These are phyloP conservation scores for Coryphaenoides rupestris DNA, from an alignment of 2,113 vertebrate genomes.

Conservation along the genomic window DNA sequence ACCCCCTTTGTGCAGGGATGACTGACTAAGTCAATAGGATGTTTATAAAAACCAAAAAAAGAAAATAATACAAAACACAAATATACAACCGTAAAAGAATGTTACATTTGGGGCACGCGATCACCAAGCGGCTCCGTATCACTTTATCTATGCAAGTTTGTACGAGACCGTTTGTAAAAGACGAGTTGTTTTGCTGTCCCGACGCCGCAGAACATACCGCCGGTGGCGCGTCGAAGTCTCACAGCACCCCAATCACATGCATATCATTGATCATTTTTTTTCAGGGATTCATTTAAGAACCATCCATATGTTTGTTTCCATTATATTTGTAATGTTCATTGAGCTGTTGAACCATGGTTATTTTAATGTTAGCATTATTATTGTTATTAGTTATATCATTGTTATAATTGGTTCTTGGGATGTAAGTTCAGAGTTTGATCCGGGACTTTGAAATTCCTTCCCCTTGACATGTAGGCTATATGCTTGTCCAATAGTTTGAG, in stretches of 20 bases:
- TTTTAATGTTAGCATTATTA: not conserved
- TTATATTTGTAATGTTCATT: not conserved
- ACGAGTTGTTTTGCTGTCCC: conserved; percentile 10
- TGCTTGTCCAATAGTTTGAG: not conserved
- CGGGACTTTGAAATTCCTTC: not conserved
- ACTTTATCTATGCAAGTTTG: conserved; percentile 75
- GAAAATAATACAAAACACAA: no score
- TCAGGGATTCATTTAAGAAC: conserved; percentile 37
- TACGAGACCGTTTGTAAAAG: conserved; percentile 45
- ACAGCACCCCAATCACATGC: conserved; percentile 12
- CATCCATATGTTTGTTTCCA: not conserved
- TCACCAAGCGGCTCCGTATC: conserved; percentile 55
- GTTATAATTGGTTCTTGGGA: not conserved
- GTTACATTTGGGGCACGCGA: conserved; percentile 36
- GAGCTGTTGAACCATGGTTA: no score
- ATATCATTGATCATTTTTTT: conserved; percentile 43
- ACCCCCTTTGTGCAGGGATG: conserved; percentile 34
- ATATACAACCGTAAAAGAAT: conserved; percentile 43
- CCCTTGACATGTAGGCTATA: not conserved
- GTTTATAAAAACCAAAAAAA: not conserved
- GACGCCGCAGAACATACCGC: not conserved
- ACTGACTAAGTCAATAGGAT: conserved; percentile 32
- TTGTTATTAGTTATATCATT: not conserved
- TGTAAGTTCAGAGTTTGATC: not conserved
- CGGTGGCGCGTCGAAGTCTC: no score